These are phyloP conservation scores for Marronus borbonicus DNA, from an alignment of 2,888 invertebrate species.

Conservation along the genomic window DNA sequence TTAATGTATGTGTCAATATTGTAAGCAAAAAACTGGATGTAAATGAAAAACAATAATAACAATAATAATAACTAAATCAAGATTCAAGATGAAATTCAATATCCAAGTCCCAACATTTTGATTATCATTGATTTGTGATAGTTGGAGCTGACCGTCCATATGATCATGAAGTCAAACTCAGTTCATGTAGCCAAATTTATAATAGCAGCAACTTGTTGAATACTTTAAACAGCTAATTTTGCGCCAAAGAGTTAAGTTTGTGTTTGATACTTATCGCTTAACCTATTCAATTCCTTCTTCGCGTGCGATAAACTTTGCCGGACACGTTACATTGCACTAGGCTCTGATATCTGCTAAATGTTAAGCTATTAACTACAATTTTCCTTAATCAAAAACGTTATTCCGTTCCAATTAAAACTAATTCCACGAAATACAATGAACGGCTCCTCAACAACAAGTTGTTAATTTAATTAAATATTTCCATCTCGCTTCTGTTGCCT, in stretches of 20 bases:
- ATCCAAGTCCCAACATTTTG: neutral
- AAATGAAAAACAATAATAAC: neutral
- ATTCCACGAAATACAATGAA: neutral
- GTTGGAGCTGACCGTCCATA: too few relatives aligned
- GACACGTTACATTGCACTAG: neutral
- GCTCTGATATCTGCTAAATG: constrained; percentile 9
- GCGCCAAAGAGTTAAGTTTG: too few relatives aligned
- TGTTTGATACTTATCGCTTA: neutral
- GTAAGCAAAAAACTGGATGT: neutral
- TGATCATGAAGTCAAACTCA: too few relatives aligned
- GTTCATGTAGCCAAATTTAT: too few relatives aligned
- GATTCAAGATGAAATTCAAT: too few relatives aligned
- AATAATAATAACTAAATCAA: neutral
- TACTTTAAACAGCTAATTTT: too few relatives aligned
- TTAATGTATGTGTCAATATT: neutral
- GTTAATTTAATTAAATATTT: constrained; percentile 23
- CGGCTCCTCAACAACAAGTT: neutral
- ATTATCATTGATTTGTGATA: neutral
- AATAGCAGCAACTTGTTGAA: too few relatives aligned
- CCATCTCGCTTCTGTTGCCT: neutral
- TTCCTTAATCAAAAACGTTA: constrained; percentile 18
- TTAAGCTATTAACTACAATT: constrained; percentile 15
- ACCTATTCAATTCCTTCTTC: neutral
- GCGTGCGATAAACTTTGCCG: neutral
- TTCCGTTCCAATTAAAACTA: constrained; percentile 21